phyloP scores from a whole-genome alignment of 1,140 invertebrate species.

The Berghia stephanieae region DNA sequence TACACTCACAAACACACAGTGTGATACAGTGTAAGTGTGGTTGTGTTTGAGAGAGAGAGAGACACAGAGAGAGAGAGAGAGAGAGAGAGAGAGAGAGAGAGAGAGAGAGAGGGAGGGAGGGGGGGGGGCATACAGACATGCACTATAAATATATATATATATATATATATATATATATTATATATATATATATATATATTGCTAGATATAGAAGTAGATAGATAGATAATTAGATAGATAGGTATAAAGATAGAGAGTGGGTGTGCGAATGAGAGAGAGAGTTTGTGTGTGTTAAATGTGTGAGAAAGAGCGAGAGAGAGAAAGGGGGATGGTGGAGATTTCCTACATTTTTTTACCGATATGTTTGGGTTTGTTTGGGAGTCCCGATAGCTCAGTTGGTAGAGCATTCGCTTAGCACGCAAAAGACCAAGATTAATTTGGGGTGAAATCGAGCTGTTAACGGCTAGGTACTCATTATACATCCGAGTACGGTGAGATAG shows the following conservation, averaged over 20 bases:
- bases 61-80: neutral
- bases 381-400: neutral
- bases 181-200: neutral
- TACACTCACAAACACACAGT: neutral
- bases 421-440: neutral
- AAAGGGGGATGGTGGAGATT: no score
- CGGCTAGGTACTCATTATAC: neutral
- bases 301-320: neutral
- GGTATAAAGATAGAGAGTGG: neutral
- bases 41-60: neutral
- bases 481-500: neutral
- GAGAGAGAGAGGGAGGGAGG: neutral
- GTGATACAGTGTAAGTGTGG: neutral
- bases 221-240: neutral
- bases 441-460: neutral
- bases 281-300: neutral
- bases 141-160: neutral
- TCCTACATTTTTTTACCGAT: no score
- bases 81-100: neutral
- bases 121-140: neutral
- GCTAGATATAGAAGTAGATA: neutral
- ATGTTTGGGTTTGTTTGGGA: no score
- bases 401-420: neutral
- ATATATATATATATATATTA: neutral
- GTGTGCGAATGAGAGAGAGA: neutral